These are phyloP conservation scores for Pterocles burchelli DNA, from an alignment of 2,113 vertebrate genomes.

Conservation along the genomic window DNA sequence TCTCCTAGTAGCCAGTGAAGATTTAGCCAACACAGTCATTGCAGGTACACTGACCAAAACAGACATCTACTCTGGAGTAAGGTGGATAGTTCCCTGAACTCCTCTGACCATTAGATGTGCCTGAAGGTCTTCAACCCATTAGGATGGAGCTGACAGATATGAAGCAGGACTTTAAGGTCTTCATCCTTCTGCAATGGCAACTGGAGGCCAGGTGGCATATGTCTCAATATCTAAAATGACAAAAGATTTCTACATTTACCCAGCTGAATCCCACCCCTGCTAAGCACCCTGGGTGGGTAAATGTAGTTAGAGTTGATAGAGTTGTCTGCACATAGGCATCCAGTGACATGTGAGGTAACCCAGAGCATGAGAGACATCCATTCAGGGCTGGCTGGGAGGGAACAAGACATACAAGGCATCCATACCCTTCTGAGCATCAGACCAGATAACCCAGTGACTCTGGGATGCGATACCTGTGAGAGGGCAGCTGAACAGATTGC, in stretches of 20 bases:
- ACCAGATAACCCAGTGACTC: not conserved
- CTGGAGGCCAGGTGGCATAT: not conserved
- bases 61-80: not conserved
- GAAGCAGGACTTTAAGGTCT: not conserved
- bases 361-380: not conserved
- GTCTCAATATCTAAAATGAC: not conserved
- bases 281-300: not conserved
- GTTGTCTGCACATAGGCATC: not conserved
- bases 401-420: not conserved
- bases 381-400: not conserved
- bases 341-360: not conserved
- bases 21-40: not conserved
- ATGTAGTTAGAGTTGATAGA: no score
- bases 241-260: not conserved
- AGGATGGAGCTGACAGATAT: not conserved
- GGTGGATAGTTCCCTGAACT: not conserved
- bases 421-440: not conserved
- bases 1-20: not conserved
- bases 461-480: not conserved
- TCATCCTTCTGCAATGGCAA: not conserved
- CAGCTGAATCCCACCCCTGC: not conserved
- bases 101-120: not conserved
- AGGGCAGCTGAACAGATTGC: not conserved
- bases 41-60: not conserved
- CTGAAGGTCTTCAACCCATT: not conserved